Percentiles rank a stretch among this genome's conserved stretches.
These are phyloP conservation scores for Naja naja DNA, from an alignment of 2,113 vertebrate species.

Conservation along the genomic window DNA sequence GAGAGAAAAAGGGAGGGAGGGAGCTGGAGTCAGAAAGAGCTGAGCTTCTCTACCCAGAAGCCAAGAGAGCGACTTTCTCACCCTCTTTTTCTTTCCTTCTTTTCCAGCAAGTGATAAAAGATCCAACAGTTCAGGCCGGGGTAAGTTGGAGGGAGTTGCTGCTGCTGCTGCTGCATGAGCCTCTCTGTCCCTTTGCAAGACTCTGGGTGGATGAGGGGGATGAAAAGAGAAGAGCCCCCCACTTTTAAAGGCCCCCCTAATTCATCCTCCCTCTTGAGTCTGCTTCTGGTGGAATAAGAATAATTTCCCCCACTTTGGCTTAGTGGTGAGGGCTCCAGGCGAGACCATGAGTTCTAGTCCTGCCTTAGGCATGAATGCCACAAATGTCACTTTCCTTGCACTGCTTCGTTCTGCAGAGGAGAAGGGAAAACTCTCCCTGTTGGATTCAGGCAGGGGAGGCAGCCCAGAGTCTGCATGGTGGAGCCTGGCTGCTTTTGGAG, in stretches of 20 bases:
- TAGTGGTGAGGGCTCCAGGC: not conserved
- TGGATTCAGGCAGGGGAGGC: not conserved
- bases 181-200: not conserved
- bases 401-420: too few relatives aligned
- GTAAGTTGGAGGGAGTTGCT: not conserved
- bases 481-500: not conserved
- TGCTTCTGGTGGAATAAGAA: not conserved
- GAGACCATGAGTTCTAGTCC: too few relatives aligned
- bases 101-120: not conserved
- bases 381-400: too few relatives aligned
- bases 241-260: not conserved
- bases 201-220: fast-evolving
- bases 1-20: too few relatives aligned
- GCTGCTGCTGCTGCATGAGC: not conserved
- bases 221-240: not conserved
- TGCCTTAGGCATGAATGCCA: too few relatives aligned
- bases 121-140: not conserved
- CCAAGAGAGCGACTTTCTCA: not conserved
- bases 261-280: not conserved
- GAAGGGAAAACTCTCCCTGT: too few relatives aligned
- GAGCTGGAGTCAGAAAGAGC: too few relatives aligned
- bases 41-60: too few relatives aligned
- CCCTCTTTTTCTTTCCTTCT: not conserved
- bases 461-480: not conserved
- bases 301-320: not conserved